A percentile compares a stretch with the other conserved stretches of the same genome.
phyloP scores from a whole-genome alignment of 2,113 vertebrate species.

The Barbus barbus region DNA sequence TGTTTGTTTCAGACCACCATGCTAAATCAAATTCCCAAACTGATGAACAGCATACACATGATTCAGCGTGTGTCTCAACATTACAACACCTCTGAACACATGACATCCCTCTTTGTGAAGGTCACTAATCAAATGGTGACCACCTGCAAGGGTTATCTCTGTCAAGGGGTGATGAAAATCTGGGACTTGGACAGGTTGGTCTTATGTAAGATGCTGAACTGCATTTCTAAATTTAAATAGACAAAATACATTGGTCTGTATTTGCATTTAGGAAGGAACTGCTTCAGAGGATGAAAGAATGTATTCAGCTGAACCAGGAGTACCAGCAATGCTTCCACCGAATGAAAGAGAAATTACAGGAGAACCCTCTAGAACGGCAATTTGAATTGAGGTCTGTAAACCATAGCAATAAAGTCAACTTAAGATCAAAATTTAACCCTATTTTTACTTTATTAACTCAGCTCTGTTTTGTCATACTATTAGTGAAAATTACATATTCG shows the following conservation, averaged over 20 bases:
- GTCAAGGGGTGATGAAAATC: constrained; percentile 73
- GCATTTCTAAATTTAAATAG: not conserved
- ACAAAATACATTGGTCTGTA: not conserved
- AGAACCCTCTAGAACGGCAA: constrained; percentile 67
- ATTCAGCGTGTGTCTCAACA: constrained; percentile 76
- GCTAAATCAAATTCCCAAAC: constrained; percentile 74
- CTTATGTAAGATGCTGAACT: not conserved
- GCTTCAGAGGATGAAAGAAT: constrained; percentile 74
- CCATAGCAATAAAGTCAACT: not conserved
- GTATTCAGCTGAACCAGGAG: constrained; percentile 73
- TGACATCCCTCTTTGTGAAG: constrained; percentile 84
- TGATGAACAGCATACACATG: constrained; percentile 78
- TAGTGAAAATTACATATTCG: constrained; percentile 87
- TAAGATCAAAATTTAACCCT: not conserved
- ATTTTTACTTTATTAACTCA: constrained; percentile 1
- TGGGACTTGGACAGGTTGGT: constrained; percentile 81
- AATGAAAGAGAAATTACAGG: constrained; percentile 70
- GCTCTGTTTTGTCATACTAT: not conserved
- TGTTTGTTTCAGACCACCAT: constrained; percentile 63
- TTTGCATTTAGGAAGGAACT: constrained; percentile 70
- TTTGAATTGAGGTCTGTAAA: constrained; percentile 80
- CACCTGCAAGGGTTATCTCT: constrained; percentile 75
- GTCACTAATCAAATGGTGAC: constrained; percentile 85
- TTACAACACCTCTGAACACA: constrained; percentile 81
- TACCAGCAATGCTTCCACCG: constrained; percentile 77